These are phyloP conservation scores for Myotis lucifugus DNA, from an alignment of 2,113 vertebrate species.

Conservation along the genomic window DNA sequence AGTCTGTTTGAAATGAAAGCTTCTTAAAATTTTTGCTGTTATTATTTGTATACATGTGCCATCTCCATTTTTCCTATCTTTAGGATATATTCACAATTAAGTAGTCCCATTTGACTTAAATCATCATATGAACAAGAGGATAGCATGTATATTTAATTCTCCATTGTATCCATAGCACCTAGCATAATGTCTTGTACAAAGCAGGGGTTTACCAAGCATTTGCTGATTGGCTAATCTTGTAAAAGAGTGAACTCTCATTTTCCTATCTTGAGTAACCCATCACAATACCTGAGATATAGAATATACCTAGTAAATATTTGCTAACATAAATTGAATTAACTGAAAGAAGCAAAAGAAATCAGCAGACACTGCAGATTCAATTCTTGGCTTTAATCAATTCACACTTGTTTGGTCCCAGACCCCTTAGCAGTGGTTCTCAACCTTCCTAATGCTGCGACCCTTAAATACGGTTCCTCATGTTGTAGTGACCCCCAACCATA, in stretches of 20 bases:
- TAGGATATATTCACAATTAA: too few species aligned
- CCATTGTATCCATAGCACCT: neutral
- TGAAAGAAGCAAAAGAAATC: neutral
- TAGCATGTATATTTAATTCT: neutral
- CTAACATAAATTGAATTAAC: neutral
- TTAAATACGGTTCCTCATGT: too few species aligned
- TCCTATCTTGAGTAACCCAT: neutral
- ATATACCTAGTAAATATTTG: conserved; percentile 11
- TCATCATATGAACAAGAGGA: neutral
- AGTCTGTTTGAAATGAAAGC: neutral
- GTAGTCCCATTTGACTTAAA: neutral
- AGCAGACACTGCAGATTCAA: neutral
- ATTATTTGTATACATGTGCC: neutral
- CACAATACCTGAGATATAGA: neutral
- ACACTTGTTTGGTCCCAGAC: neutral
- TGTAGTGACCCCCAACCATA: too few species aligned
- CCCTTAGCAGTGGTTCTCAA: neutral
- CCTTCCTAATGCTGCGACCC: too few species aligned
- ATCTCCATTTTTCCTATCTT: neutral
- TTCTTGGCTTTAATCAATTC: neutral
- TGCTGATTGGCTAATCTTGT: conserved; percentile 26
- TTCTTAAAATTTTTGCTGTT: conserved; percentile 3
- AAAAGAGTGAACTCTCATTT: neutral
- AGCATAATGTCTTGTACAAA: neutral
- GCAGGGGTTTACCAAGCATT: neutral